Base-by-base conservation (phyloP, 2,113 vertebrate species). In the Lophotis ruficrista region DNA sequence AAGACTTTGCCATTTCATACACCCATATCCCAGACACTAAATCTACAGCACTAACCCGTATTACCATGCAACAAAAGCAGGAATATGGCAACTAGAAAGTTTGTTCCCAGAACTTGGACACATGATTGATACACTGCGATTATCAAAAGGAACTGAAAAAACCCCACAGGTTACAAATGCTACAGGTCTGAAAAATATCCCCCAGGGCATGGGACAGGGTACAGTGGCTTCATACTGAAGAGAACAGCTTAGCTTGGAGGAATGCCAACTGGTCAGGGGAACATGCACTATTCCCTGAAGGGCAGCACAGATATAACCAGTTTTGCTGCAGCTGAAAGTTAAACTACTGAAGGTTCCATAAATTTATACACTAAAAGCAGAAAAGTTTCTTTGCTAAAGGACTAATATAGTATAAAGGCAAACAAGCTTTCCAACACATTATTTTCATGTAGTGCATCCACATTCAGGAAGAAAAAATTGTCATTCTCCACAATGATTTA, bases 1-100 rank as follows among this genome's bases (percentile, higher is more conserved):
- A 83, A 54, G 56, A 27, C 31, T 31, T 19, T 38, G 25, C 15
- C 21, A 30, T 62, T 45, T 73, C 79, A 76, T 4, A 33, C 3
- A 69, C 7, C 37, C 37, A 20, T 33, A 70, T 25, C 51, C 41
- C 37, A 68, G 14, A 33, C 28, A 25, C 33, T 47, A 13, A 11
- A 45, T 24, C 53, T 31, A 51, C 25, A 56, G 51, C 56, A 64
- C 35, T 56, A 68, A 65, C 28, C 48, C 37, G 7, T 3, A 58
- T 0, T 33, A 35, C 33, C 25, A 82, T 0, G 0, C 25, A 60
- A 79, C 10, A 14, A 3, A 64, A 51, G 23, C 2, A 2, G 75
- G 23, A 76, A 62, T 10, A 48, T 7, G 16, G 25, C 15, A 88
- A 15, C 33, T 23, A 70, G 5, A 31, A 50, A 41, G 50, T 45